These are phyloP conservation scores for Archocentrus centrarchus DNA, from an alignment of 2,113 vertebrate genomes.

Conservation along the genomic window DNA sequence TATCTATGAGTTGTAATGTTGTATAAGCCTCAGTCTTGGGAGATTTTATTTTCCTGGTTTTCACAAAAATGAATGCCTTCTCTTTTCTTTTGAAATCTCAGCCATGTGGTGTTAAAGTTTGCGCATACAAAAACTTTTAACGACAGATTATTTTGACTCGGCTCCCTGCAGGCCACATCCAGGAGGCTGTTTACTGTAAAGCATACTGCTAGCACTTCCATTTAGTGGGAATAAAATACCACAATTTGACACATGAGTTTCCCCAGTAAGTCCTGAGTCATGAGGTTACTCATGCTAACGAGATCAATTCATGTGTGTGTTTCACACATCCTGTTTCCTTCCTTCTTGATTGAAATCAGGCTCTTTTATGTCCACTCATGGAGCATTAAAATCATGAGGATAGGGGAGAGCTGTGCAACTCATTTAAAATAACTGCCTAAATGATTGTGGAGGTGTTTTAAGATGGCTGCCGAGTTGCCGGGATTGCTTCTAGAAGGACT, in stretches of 20 bases:
- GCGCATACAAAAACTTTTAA: slow-evolving; percentile 8
- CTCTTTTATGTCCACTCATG: slow-evolving; percentile 15
- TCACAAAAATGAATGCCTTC: background rate
- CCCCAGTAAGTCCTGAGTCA: slow-evolving; percentile 33
- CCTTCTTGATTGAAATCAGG: slow-evolving; percentile 44
- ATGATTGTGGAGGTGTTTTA: background rate
- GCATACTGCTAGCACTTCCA: background rate
- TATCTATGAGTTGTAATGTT: slow-evolving; percentile 30
- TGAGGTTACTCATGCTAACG: slow-evolving; percentile 43
- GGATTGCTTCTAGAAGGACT: background rate
- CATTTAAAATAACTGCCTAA: background rate
- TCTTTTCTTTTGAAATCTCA: background rate
- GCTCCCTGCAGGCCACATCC: slow-evolving; percentile 18
- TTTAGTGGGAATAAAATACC: slow-evolving; percentile 9
- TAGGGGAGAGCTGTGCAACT: background rate
- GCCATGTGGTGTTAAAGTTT: background rate
- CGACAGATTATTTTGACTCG: slow-evolving; percentile 11
- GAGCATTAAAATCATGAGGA: background rate
- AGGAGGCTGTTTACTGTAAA: background rate
- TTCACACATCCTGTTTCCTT: slow-evolving; percentile 62
- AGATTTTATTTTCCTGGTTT: slow-evolving; percentile 17
- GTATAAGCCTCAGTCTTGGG: background rate
- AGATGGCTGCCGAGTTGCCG: background rate
- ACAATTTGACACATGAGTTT: slow-evolving; percentile 12
- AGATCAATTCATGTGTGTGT: slow-evolving; percentile 54